phyloP scores from a whole-genome alignment of 2,888 invertebrate species.

The Yponomeuta evonymella region DNA sequence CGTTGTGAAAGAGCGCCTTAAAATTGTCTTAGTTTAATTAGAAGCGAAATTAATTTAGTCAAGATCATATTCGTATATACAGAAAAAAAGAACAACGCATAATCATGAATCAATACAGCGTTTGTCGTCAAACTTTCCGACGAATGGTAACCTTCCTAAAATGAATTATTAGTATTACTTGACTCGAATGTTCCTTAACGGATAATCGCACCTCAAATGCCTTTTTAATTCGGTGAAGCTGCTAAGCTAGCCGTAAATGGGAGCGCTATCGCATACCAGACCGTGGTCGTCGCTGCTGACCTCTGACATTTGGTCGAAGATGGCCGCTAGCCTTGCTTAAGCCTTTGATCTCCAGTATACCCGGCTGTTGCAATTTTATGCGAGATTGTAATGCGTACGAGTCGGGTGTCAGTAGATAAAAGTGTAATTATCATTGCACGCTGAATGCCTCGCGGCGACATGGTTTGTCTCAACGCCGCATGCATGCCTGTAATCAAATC shows the following conservation, averaged over 20 bases:
- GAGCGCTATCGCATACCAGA: conserved; percentile 49
- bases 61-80: too few relatives aligned
- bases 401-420: conserved; percentile 38
- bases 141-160: background rate
- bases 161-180: conserved; percentile 6
- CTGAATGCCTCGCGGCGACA: conserved; percentile 22
- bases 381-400: conserved; percentile 47
- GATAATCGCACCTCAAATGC: conserved; percentile 23
- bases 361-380: conserved; percentile 58
- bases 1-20: too few relatives aligned
- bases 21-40: too few relatives aligned
- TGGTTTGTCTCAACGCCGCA: conserved; percentile 30
- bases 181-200: conserved; percentile 14
- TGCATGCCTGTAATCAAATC: conserved; percentile 34
- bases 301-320: conserved; percentile 62
- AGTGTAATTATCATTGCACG: conserved; percentile 48
- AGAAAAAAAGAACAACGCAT: background rate
- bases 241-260: conserved; percentile 26
- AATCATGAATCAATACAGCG: background rate
- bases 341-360: conserved; percentile 57
- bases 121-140: background rate
- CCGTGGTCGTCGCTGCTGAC: conserved; percentile 34
- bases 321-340: conserved; percentile 52
- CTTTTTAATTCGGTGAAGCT: conserved; percentile 16
- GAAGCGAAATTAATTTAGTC: too few relatives aligned